Conservation (phyloP, 2,113 vertebrate species). For the Murina feae region DNA sequence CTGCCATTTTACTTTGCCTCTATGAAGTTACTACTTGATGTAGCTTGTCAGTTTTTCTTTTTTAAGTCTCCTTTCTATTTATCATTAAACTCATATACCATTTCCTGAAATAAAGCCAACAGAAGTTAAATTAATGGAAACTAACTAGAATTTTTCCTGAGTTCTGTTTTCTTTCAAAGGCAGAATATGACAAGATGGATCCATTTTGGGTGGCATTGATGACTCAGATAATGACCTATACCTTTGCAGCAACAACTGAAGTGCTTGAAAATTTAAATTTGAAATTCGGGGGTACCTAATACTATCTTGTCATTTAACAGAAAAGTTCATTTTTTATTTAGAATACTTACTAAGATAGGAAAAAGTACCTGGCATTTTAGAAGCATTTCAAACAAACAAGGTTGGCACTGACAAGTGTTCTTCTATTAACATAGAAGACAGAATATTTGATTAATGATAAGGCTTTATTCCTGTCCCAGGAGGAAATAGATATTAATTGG, state of each 20-base stretch:
- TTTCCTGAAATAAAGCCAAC: conserved; percentile 1
- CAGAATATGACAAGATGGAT: not conserved
- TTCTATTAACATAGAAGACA: conserved; percentile 2
- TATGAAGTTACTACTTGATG: not conserved
- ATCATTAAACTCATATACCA: not conserved
- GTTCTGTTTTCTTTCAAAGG: not conserved
- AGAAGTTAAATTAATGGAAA: not conserved
- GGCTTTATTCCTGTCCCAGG: conserved; percentile 1
- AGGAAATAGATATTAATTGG: conserved; percentile 27
- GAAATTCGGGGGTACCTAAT: not conserved
- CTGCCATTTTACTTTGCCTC: not conserved
- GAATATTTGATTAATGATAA: conserved; percentile 24
- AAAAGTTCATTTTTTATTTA: not conserved
- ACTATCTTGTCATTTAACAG: not conserved
- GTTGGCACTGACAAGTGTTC: not conserved
- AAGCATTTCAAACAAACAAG: not conserved
- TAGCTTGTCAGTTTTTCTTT: not conserved
- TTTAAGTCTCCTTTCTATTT: not conserved
- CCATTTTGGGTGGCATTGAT: not conserved
- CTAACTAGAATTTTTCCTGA: not conserved
- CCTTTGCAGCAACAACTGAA: not conserved
- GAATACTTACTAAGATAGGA: not conserved
- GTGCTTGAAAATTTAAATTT: not conserved
- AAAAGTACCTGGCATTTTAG: not conserved
- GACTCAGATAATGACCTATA: not conserved